phyloP scores from a whole-genome alignment of 35 echinoderm and acorn worm species.

The Acanthaster planci region DNA sequence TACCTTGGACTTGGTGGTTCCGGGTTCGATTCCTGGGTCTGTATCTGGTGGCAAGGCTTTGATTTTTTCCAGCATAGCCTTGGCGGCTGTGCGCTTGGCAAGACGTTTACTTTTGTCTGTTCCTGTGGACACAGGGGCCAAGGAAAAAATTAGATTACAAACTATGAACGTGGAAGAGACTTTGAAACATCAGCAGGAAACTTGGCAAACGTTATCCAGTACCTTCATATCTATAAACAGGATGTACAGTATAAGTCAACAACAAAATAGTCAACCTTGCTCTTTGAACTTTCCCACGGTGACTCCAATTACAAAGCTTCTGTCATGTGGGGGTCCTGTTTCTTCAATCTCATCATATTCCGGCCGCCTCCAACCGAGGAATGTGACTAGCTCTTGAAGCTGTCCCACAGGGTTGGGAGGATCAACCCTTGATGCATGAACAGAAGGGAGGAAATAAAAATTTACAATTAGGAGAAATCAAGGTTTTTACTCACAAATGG shows the following conservation, averaged over 20 bases:
- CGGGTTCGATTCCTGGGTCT: constrained; percentile 67
- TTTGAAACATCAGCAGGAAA: not conserved
- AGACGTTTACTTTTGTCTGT: constrained; percentile 84
- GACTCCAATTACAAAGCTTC: constrained; percentile 74
- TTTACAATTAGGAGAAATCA: no score
- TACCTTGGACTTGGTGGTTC: constrained; percentile 72
- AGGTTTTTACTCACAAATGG: no score
- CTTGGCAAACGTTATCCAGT: not conserved
- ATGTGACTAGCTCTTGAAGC: constrained; percentile 87
- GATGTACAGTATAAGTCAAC: no score
- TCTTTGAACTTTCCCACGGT: constrained; percentile 79
- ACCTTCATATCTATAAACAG: no score
- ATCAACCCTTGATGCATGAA: constrained; percentile 11
- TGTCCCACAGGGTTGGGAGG: constrained; percentile 82
- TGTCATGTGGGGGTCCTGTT: constrained; percentile 83
- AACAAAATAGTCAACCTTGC: constrained; percentile 88
- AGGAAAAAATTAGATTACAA: not conserved
- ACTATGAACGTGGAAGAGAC: not conserved
- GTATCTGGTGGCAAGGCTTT: constrained; percentile 74
- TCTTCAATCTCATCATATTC: constrained; percentile 79
- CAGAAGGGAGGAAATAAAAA: no score
- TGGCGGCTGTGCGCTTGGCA: constrained; percentile 83
- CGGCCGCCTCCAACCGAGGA: constrained; percentile 73
- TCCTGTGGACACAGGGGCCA: no score
- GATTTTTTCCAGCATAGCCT: constrained; percentile 74